phyloP scores from a whole-genome alignment of 2,113 vertebrate genomes.

The Psammodynastes pulverulentus region DNA sequence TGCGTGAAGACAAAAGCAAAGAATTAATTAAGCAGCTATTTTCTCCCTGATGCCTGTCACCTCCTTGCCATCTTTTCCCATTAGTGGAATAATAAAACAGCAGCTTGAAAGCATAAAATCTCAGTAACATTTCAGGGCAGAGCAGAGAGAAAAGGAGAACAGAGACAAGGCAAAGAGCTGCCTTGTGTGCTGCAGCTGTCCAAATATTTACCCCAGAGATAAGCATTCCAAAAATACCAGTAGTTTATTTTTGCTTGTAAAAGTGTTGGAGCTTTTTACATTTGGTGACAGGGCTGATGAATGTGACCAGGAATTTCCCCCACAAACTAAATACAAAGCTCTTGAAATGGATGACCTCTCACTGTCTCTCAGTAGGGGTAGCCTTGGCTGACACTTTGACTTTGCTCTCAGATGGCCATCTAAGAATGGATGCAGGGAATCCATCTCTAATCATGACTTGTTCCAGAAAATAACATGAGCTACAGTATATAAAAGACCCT shows the following conservation, averaged over 20 bases:
- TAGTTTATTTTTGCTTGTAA: constrained; percentile 2
- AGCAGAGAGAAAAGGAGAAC: background rate
- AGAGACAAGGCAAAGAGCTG: background rate
- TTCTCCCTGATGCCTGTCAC: background rate
- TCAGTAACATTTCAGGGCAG: background rate
- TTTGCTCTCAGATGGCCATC: too few relatives aligned
- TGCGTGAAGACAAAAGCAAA: background rate
- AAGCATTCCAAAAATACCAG: constrained; percentile 7
- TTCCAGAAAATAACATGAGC: background rate
- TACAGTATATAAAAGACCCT: background rate
- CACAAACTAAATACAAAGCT: background rate
- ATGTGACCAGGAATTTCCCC: background rate
- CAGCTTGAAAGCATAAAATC: background rate
- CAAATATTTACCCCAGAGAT: constrained; percentile 9
- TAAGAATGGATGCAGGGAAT: background rate
- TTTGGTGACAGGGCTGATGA: background rate
- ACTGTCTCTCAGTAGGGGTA: background rate
- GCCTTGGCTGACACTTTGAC: background rate
- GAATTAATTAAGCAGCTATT: background rate
- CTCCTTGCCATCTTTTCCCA: background rate
- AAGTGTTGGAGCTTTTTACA: background rate
- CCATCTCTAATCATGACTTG: background rate
- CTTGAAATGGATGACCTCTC: background rate
- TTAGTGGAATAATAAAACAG: background rate
- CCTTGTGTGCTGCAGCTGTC: background rate